phyloP scores from a whole-genome alignment of 1,140 invertebrate species.

The Cheumatopsyche charites region DNA sequence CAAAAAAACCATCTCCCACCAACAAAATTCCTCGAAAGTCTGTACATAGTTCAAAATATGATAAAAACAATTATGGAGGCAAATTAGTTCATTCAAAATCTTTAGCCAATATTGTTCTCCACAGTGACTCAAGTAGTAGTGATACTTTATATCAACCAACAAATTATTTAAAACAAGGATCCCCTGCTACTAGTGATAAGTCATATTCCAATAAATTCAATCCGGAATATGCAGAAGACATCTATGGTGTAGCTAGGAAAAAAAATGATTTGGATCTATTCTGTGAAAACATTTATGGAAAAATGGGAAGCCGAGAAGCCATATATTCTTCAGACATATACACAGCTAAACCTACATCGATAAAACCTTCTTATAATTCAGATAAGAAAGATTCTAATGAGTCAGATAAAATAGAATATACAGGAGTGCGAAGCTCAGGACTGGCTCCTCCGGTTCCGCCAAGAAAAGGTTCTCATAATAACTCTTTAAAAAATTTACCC shows the following conservation, averaged over 20 bases:
- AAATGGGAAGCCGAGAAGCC: constrained; percentile 39
- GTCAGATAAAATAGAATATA: constrained; percentile 13
- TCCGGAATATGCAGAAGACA: constrained; percentile 56
- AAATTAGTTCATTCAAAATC: constrained; percentile 60
- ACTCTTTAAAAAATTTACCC: constrained; percentile 59
- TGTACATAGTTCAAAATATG: constrained; percentile 56
- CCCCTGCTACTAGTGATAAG: constrained; percentile 56
- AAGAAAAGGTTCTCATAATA: constrained; percentile 59
- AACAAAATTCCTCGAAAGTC: constrained; percentile 49
- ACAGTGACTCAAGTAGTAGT: constrained; percentile 59
- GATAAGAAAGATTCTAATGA: constrained; percentile 4
- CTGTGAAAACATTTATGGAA: constrained; percentile 55
- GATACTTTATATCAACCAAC: constrained; percentile 59
- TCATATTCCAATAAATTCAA: constrained; percentile 58
- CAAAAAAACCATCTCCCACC: constrained; percentile 22
- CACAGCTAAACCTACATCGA: constrained; percentile 58
- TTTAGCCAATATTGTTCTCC: constrained; percentile 58
- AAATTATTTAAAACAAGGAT: constrained; percentile 56
- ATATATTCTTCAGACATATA: constrained; percentile 59
- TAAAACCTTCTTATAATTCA: constrained; percentile 50
- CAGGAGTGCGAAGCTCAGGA: constrained; percentile 38
- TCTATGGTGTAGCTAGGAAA: constrained; percentile 56
- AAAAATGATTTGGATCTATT: constrained; percentile 57
- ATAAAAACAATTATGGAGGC: constrained; percentile 48
- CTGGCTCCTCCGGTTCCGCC: constrained; percentile 59